These are phyloP conservation scores for Euplexia lucipara DNA, from an alignment of 2,888 invertebrate species.

Conservation along the genomic window DNA sequence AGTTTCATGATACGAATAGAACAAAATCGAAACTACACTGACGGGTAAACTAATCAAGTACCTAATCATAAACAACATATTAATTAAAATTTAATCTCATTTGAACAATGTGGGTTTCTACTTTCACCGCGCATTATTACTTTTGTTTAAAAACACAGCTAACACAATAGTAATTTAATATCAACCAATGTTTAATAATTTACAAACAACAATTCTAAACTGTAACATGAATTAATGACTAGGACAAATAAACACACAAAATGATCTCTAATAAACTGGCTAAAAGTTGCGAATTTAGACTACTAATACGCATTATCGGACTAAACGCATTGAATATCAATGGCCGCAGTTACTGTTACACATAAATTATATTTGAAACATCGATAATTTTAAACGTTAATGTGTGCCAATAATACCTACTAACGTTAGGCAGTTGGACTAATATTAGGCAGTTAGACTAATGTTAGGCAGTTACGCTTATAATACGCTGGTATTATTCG, in stretches of 20 bases:
- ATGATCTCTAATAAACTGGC: slow-evolving; percentile 35
- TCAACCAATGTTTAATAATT: slow-evolving; percentile 18
- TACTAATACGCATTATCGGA: slow-evolving; percentile 50
- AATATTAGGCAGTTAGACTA: slow-evolving; percentile 19
- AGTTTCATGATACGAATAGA: no score
- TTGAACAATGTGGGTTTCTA: slow-evolving; percentile 7
- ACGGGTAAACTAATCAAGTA: no score
- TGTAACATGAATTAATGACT: slow-evolving; percentile 29
- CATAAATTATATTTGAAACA: slow-evolving; percentile 61
- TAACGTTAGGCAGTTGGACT: slow-evolving; percentile 1
- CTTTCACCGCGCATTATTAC: background rate
- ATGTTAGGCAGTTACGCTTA: slow-evolving; percentile 13
- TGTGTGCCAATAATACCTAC: slow-evolving; percentile 24
- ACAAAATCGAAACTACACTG: no score
- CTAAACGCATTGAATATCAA: slow-evolving; percentile 58
- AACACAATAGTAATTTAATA: slow-evolving; percentile 29
- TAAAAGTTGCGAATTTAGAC: slow-evolving; percentile 46
- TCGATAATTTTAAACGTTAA: slow-evolving; percentile 53
- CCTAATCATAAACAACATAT: background rate
- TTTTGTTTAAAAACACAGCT: slow-evolving; percentile 1
- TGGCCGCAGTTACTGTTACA: slow-evolving; percentile 27
- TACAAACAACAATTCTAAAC: slow-evolving; percentile 25
- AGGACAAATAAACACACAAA: slow-evolving; percentile 33
- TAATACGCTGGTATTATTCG: slow-evolving; percentile 13
- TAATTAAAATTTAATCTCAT: background rate